Evolutionary conservation across 2,113 vertebrate species (phyloP).

Genomic region (Erinaceus europaeus): DNA sequence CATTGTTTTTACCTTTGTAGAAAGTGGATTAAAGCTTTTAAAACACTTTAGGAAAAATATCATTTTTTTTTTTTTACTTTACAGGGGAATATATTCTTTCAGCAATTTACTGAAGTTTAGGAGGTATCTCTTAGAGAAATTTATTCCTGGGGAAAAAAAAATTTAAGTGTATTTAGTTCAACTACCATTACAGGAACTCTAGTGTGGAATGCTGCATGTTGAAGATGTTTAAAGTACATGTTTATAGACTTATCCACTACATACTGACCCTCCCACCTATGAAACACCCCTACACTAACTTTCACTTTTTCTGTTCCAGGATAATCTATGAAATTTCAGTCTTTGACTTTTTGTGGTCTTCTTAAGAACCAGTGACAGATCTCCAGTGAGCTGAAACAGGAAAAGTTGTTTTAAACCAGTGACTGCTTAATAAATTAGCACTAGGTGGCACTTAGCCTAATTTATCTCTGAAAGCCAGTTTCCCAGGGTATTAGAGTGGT

Average conservation of each 20-base stretch:
- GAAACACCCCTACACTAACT: neutral
- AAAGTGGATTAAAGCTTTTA: neutral
- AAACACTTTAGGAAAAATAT: neutral
- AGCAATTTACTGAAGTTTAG: neutral
- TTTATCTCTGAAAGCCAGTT: constrained; percentile 71
- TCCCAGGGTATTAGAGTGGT: constrained; percentile 74
- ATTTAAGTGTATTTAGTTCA: neutral
- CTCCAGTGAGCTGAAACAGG: constrained; percentile 72
- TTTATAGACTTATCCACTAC: neutral
- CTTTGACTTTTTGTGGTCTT: constrained; percentile 48
- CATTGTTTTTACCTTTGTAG: neutral
- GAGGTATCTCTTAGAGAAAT: neutral
- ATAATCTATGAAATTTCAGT: constrained; percentile 50
- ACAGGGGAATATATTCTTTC: neutral
- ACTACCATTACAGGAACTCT: neutral
- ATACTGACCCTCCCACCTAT: neutral
- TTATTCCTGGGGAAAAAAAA: neutral
- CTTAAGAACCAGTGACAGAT: constrained; percentile 62
- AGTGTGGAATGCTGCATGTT: neutral
- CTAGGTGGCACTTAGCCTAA: constrained; percentile 59
- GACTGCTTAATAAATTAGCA: constrained; percentile 77
- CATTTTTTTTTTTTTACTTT: neutral
- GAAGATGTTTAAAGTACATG: neutral
- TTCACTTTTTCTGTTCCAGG: constrained; percentile 36
- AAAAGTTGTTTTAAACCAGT: constrained; percentile 76